Conservation (phyloP, 2,113 vertebrate species). For the Bos javanicus region DNA sequence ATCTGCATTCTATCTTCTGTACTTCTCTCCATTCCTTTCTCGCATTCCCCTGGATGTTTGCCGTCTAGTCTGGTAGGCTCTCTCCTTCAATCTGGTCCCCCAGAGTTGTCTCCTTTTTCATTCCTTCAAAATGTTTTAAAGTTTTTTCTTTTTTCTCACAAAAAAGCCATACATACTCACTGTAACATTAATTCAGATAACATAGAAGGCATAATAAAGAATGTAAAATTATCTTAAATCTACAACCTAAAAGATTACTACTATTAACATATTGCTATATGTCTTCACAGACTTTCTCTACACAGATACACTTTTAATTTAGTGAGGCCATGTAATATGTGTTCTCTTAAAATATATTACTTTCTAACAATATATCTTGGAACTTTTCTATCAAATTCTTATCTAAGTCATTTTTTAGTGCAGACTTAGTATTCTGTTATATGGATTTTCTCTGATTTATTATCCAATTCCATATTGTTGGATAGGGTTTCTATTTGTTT, state of each 20-base stretch:
- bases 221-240: not conserved
- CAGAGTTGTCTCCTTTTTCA: not conserved
- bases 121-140: not conserved
- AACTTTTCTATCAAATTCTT: not conserved
- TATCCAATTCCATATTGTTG: not conserved
- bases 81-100: not conserved
- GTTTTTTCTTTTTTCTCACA: not conserved
- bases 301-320: not conserved
- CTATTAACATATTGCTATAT: not conserved
- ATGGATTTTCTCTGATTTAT: constrained; percentile 5
- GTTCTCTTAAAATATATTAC: not conserved
- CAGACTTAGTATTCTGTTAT: not conserved
- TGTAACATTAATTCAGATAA: not conserved
- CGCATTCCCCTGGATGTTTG: not conserved
- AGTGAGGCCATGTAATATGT: not conserved
- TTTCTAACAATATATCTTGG: not conserved
- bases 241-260: not conserved
- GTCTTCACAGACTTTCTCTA: not conserved
- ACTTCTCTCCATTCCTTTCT: not conserved
- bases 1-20: not conserved
- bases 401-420: constrained; percentile 7
- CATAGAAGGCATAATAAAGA: not conserved
- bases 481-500: constrained; percentile 9
- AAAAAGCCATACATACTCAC: not conserved
- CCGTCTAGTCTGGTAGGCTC: not conserved